Conservation (phyloP, 2,113 vertebrate species). For the Seriola aureovittata region DNA sequence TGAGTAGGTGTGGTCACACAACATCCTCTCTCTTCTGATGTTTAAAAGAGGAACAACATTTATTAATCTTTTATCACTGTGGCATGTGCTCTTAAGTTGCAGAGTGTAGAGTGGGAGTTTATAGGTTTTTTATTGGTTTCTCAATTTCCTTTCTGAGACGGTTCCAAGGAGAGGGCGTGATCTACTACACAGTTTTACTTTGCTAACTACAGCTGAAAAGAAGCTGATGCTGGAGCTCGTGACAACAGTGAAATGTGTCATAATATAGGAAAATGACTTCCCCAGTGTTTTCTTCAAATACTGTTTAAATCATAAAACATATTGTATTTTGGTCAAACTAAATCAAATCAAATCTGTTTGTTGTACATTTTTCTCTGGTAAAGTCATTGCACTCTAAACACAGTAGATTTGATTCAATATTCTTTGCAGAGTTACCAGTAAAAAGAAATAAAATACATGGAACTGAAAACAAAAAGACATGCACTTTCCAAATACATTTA, state of each 20-base stretch:
- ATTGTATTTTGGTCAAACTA: neutral
- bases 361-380: neutral
- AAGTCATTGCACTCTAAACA: neutral
- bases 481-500: neutral
- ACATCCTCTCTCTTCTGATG: constrained; percentile 40
- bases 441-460: neutral
- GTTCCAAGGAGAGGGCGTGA: constrained; percentile 21
- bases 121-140: constrained; percentile 23
- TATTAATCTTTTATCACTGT: constrained; percentile 60
- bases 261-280: neutral
- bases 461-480: neutral
- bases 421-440: neutral
- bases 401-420: neutral
- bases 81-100: constrained; percentile 24
- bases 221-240: neutral
- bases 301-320: too few relatives aligned
- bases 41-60: constrained; percentile 47
- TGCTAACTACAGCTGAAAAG: constrained; percentile 3
- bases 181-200: neutral
- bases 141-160: constrained; percentile 16
- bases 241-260: neutral
- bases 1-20: constrained; percentile 46
- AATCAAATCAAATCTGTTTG: neutral
- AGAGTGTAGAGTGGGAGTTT: constrained; percentile 20
- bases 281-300: too few relatives aligned